These are phyloP conservation scores for Oreonectes daqikongensis DNA, from an alignment of 2,797 vertebrate species.

Conservation along the genomic window DNA sequence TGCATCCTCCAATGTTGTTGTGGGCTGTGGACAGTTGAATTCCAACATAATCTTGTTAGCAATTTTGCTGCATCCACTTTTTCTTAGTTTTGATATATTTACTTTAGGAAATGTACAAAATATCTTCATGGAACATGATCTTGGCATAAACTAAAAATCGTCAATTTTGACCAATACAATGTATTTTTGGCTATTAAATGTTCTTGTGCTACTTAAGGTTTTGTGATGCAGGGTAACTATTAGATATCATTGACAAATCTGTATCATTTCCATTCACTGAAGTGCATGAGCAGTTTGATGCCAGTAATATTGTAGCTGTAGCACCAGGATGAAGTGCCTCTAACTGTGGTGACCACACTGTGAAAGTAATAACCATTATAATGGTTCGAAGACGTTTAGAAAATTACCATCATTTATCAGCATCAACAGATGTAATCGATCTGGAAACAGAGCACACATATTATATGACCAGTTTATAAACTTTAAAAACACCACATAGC, in stretches of 20 bases:
- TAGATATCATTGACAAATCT: not conserved
- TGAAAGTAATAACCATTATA: slow-evolving; percentile 27
- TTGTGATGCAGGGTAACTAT: no score
- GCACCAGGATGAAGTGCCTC: slow-evolving; percentile 10
- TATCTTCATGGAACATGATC: no score
- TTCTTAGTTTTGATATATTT: no score
- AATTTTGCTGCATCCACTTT: no score
- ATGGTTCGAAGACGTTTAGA: slow-evolving; percentile 22
- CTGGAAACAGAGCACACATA: not conserved
- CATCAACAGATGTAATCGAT: slow-evolving; percentile 19
- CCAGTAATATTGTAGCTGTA: not conserved
- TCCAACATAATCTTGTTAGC: no score
- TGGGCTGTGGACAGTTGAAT: no score
- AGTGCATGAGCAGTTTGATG: not conserved
- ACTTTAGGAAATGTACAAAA: no score
- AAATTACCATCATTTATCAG: slow-evolving; percentile 37
- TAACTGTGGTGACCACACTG: slow-evolving; percentile 14
- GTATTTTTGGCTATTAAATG: no score
- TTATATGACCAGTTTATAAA: not conserved
- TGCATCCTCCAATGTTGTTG: no score
- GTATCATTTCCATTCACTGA: not conserved
- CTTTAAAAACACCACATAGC: not conserved
- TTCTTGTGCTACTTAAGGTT: no score
- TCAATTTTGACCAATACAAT: no score
- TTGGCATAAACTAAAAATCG: no score